These are phyloP conservation scores for Caenorhabditis drosophilae DNA, from an alignment of 2,888 invertebrate species.

Conservation along the genomic window DNA sequence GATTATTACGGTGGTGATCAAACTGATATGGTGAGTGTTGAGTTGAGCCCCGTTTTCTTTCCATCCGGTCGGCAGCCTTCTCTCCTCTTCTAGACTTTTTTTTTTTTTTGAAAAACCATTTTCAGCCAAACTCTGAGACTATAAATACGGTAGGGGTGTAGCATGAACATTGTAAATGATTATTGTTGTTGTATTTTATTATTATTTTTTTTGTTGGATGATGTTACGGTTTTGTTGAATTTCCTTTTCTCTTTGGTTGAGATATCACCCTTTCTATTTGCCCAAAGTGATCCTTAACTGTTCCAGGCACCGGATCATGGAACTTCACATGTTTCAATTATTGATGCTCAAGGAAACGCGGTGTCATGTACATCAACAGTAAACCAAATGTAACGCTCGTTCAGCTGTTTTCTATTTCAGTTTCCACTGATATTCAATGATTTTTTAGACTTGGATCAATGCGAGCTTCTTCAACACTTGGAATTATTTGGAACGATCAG, in stretches of 20 bases:
- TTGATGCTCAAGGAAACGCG: conserved; percentile 83
- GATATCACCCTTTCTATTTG: no score
- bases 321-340: conserved; percentile 86
- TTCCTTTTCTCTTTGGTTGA: no score
- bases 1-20: conserved; percentile 70
- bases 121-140: conserved; percentile 36
- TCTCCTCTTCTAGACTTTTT: no score
- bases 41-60: no score
- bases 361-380: conserved; percentile 89
- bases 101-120: conserved; percentile 1
- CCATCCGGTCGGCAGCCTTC: no score
- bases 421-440: no score
- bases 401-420: not conserved
- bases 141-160: conserved; percentile 28
- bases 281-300: no score
- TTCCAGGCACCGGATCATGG: conserved; percentile 76
- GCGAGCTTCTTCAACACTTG: conserved; percentile 60
- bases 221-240: conserved; percentile 51
- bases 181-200: conserved; percentile 62
- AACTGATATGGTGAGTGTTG: conserved; percentile 32
- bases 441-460: conserved; percentile 58
- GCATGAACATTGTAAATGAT: no score
- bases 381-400: conserved; percentile 73
- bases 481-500: conserved; percentile 67
- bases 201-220: conserved; percentile 6